phyloP scores from a whole-genome alignment of 2,797 vertebrate genomes.

The Anguilla megastoma region DNA sequence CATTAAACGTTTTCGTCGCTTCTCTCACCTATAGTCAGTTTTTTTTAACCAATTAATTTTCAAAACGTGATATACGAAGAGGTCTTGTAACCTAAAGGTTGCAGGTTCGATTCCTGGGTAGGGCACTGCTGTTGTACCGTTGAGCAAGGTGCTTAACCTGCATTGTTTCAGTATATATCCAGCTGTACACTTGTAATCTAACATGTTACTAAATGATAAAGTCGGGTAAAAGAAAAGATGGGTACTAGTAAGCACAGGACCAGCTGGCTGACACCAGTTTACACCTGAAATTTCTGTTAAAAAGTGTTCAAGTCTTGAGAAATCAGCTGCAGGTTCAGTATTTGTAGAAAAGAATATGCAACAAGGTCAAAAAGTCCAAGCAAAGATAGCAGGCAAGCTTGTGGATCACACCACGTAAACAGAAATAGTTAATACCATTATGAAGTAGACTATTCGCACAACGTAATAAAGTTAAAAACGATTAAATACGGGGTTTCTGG shows the following conservation, averaged over 20 bases:
- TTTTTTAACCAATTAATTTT: background rate
- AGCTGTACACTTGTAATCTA: too few species aligned
- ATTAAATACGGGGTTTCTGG: background rate
- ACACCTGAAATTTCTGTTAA: background rate
- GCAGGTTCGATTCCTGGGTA: too few species aligned
- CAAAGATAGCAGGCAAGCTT: too few species aligned
- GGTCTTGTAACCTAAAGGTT: too few species aligned
- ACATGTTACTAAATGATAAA: background rate
- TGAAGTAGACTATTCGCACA: background rate
- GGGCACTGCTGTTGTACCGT: too few species aligned
- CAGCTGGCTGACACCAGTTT: background rate
- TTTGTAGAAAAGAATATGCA: too few species aligned
- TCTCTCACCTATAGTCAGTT: background rate
- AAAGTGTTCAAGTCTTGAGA: background rate
- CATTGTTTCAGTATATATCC: too few species aligned
- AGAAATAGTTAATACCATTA: background rate
- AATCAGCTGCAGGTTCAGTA: background rate
- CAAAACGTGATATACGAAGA: too few species aligned
- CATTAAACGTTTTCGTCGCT: background rate
- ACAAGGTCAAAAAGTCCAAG: too few species aligned
- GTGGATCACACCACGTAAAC: too few species aligned
- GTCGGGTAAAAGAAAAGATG: background rate
- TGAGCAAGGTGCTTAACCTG: too few species aligned
- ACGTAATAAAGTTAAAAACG: background rate
- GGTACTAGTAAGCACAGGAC: background rate